phyloP scores from a whole-genome alignment of 2,888 invertebrate genomes.

The Limnephilus rhombicus region DNA sequence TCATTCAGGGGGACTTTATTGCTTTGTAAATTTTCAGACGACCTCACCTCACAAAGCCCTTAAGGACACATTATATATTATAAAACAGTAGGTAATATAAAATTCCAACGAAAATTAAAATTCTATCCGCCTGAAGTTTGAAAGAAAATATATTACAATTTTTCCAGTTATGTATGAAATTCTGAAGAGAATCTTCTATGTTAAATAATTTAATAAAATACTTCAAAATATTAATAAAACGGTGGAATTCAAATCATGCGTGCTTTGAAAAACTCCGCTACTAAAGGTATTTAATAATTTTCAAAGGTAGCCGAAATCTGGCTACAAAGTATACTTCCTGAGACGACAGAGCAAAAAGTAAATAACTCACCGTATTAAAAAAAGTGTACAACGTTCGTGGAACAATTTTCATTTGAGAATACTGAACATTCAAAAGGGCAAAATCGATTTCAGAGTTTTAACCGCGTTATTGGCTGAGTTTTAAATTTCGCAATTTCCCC shows the following conservation, averaged over 20 bases:
- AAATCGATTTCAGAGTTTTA: background rate
- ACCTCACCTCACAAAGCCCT: background rate
- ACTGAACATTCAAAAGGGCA: background rate
- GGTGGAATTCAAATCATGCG: background rate
- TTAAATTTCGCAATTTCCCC: background rate
- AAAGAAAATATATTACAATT: background rate
- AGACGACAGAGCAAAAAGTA: background rate
- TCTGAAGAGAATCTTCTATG: background rate
- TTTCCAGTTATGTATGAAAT: background rate
- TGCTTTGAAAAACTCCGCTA: constrained; percentile 1
- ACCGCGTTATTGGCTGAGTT: background rate
- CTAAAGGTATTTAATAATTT: background rate
- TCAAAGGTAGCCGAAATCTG: background rate
- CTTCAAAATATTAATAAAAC: background rate
- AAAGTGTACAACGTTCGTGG: background rate
- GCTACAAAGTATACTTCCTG: background rate
- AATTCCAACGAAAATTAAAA: background rate
- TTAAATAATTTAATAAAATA: background rate
- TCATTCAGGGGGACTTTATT: background rate
- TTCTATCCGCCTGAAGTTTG: background rate
- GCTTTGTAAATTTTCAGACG: background rate
- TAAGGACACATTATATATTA: background rate
- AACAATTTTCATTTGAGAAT: background rate
- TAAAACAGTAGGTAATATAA: background rate
- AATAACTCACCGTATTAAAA: background rate